These are phyloP conservation scores for Ctenochaetus hawaiiensis DNA, from an alignment of 2,797 vertebrate species.

Conservation along the genomic window DNA sequence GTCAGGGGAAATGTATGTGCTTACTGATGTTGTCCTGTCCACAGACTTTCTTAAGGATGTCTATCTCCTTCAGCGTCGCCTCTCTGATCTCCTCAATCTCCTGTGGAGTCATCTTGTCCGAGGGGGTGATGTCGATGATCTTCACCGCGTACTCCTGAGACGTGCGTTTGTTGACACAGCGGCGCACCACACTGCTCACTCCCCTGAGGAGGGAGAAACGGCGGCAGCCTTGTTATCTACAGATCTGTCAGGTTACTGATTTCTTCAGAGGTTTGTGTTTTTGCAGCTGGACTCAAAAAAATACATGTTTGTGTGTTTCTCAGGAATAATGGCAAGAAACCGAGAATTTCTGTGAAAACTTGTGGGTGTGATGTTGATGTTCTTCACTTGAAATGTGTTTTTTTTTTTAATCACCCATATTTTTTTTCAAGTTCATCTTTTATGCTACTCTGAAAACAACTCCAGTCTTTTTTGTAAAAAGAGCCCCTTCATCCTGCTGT, in stretches of 20 bases:
- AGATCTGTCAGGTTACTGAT: background rate
- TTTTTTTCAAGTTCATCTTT: no score
- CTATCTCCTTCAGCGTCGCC: slow-evolving; percentile 94
- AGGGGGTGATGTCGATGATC: slow-evolving; percentile 95
- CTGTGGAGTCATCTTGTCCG: slow-evolving; percentile 88
- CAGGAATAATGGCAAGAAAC: background rate
- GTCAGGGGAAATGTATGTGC: slow-evolving; percentile 45
- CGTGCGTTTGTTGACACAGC: slow-evolving; percentile 91
- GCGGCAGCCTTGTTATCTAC: background rate
- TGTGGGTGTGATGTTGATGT: background rate
- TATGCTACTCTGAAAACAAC: no score
- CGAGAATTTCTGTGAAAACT: background rate
- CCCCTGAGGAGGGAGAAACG: slow-evolving; percentile 84
- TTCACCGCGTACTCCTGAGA: slow-evolving; percentile 94
- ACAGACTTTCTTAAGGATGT: slow-evolving; percentile 93
- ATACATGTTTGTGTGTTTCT: background rate
- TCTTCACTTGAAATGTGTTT: background rate
- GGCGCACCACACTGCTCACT: slow-evolving; percentile 95
- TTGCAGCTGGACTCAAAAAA: slow-evolving; percentile 8
- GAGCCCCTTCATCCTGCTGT: background rate
- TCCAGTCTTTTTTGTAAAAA: no score
- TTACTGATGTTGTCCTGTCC: slow-evolving; percentile 95
- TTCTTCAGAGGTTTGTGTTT: slow-evolving; percentile 19
- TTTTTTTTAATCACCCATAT: no score
- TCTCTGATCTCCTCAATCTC: slow-evolving; percentile 92